Evolutionary conservation across 2,797 vertebrate genomes (phyloP), one percentile per base, ranked within the genome.

Genomic region (Staurois parvus): DNA sequence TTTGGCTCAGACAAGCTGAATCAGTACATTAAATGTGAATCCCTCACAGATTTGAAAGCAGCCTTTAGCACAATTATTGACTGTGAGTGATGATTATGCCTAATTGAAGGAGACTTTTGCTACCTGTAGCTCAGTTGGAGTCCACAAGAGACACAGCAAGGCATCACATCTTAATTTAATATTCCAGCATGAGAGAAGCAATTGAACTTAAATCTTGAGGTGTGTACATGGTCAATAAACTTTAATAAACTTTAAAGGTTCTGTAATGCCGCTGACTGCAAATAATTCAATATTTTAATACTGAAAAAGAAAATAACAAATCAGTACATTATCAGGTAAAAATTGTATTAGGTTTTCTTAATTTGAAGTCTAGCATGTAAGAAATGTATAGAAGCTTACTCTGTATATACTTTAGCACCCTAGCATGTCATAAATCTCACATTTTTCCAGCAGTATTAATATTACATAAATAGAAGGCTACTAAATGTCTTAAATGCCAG

Each of bases 91-190:
- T 98, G 97, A 97, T 98, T 97, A 96, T 94, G 96, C 95, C 97
- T 99, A 99, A 99, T 99, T 99, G 97, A 96, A 98, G 97, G 96
- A 96, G 97, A 97, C 97, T 97, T 95, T 93, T 94, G 95, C 96
- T 98, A 98, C 97, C 97, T 98, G 97, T 97, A 95, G 97, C 96
- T 96, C 95, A 90, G 96, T 95, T 95, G 95, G 96, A 96, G 96
- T 95, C 96, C 93, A 91, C 89, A 90, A 90, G 90, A 90, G 86
- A 92, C 87, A 85, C 89, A 90, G 93, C 90, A 87, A 89, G 91
- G 91, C 91, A 81, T 91, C 88, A 92, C 92, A 92, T 95, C 95
- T 93, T 94, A 94, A 97, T 95, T 93, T 95, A 95, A 92, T 94
- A 94, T 93, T 94, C 92, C 93, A 89, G 92, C 93, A 88, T 91